Percentiles rank a stretch among this genome's conserved stretches.
Evolutionary conservation across 1,140 invertebrate genomes (phyloP).

Genomic region (Cyphomyrmex costatus): DNA sequence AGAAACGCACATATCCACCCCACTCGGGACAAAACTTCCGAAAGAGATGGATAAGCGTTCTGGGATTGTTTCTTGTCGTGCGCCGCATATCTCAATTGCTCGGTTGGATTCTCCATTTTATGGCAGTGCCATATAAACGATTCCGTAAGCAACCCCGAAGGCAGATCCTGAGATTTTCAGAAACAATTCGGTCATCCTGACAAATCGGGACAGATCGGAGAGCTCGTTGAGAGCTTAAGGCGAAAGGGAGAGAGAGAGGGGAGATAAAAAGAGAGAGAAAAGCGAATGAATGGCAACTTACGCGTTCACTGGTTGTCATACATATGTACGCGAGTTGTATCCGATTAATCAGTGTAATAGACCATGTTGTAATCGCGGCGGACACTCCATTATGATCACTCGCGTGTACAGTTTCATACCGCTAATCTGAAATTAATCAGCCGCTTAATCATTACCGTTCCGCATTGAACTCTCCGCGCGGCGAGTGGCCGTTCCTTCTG

Average conservation of each 20-base stretch:
- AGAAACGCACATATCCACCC: constrained; percentile 11
- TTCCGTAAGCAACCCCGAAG: neutral
- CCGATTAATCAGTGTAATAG: constrained; percentile 82
- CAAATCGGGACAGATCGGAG: neutral
- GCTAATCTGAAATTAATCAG: constrained; percentile 82
- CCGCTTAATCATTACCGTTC: constrained; percentile 78
- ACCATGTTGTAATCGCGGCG: constrained; percentile 78
- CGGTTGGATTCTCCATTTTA: neutral
- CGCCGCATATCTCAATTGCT: constrained; percentile 28
- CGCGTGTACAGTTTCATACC: constrained; percentile 75
- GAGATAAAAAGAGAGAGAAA: neutral
- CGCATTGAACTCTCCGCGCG: constrained; percentile 67
- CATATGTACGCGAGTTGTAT: constrained; percentile 81
- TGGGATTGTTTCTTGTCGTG: constrained; percentile 38
- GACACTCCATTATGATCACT: constrained; percentile 82
- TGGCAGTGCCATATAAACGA: neutral
- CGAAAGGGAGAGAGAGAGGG: constrained; percentile 9
- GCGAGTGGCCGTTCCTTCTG: constrained; percentile 43
- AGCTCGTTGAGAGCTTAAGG: neutral
- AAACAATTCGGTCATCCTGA: constrained; percentile 25
- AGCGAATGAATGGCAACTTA: constrained; percentile 61
- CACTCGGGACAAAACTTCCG: constrained; percentile 7
- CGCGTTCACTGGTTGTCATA: constrained; percentile 75
- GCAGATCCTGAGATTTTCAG: constrained; percentile 1
- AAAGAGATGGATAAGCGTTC: constrained; percentile 32